These are phyloP conservation scores for Stenodema calcarata DNA, from an alignment of 2,888 invertebrate genomes.

Conservation along the genomic window DNA sequence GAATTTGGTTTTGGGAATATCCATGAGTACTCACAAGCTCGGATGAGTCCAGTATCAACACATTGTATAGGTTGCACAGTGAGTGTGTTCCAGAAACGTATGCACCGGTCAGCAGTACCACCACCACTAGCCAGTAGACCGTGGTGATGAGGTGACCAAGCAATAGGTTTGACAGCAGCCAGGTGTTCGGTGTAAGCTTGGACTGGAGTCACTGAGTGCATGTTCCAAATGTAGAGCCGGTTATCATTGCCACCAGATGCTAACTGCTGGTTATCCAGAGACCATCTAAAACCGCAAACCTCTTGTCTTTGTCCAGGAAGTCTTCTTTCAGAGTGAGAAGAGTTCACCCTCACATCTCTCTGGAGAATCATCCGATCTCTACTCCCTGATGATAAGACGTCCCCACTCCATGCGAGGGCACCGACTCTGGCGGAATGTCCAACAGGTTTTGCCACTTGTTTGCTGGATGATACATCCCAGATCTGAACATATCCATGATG, in stretches of 20 bases:
- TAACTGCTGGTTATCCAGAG: conserved; percentile 94
- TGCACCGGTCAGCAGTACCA: too few species aligned
- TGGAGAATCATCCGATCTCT: conserved; percentile 92
- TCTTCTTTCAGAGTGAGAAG: conserved; percentile 73
- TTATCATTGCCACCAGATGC: conserved; percentile 99
- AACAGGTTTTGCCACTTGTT: conserved; percentile 86
- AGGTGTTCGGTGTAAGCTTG: conserved; percentile 96
- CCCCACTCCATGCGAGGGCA: conserved; percentile 97
- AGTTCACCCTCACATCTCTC: conserved; percentile 87
- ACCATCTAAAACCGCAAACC: conserved; percentile 95
- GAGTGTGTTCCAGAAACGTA: too few species aligned
- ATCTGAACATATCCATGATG: conserved; percentile 96
- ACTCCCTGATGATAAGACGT: conserved; percentile 92
- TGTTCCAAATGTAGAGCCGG: conserved; percentile 89
- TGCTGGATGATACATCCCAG: conserved; percentile 96
- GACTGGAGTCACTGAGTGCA: conserved; percentile 85
- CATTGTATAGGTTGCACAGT: too few species aligned
- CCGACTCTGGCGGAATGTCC: conserved; percentile 93
- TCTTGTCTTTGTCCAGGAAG: conserved; percentile 93
- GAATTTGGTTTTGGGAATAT: conserved; percentile 98
- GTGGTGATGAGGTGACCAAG: too few species aligned
- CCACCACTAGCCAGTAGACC: conserved; percentile 94
- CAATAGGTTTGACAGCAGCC: conserved; percentile 94
- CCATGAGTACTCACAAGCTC: conserved; percentile 99
- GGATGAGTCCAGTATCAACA: too few species aligned